Base-by-base conservation (phyloP, 2,888 invertebrate genomes). In the Atherix ibis region DNA sequence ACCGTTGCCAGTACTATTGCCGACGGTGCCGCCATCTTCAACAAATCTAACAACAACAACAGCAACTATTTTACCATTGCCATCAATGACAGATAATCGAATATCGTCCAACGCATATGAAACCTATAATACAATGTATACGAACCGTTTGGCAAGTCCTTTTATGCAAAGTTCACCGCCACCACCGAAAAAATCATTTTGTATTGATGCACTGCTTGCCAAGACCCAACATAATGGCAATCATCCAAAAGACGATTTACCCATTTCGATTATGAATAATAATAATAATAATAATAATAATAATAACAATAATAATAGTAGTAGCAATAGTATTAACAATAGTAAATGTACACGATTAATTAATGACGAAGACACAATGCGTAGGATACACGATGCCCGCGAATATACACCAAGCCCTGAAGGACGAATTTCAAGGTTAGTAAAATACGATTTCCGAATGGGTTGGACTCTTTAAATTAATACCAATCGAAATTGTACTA, bases 121-220 rank as follows among this genome's bases (percentile, higher is more conserved):
- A 12, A 37, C 18, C 12, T 38, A 41, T 32, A 26, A 34, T 17
- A 29, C 36, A 24, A 35, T 37, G 26, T 38, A 41, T 30, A 35
- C 19, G 22, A 37, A 22, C 6, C 10, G 28, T 8, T 15, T 40
- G 13, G 27, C 31, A 5, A 35, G 27, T 31, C 31, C 31, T 18
- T 40, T 39, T 15, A 37, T 38, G 12, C 39, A 41, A 14, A 39
- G 32, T 31, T 38, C 38, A 5, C 32, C 37, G 2, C 35, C 40
- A 6, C 39, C 35, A 24, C 56, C 54, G 4, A 77, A 77, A 44
- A 80, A 82, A 33, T 87, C 88, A 0, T 91, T 91, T 52, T 87
- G 89, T 52, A 91, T 91, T 44, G 91, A 91, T 51, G 88, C 89
- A 0, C 58, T 91, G 3, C 59, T 91, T 3, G 84, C 85, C 0